A percentile compares a stretch with the other conserved stretches of the same genome.
phyloP scores from a whole-genome alignment of 2,888 invertebrate species.

The Seira ritae region DNA sequence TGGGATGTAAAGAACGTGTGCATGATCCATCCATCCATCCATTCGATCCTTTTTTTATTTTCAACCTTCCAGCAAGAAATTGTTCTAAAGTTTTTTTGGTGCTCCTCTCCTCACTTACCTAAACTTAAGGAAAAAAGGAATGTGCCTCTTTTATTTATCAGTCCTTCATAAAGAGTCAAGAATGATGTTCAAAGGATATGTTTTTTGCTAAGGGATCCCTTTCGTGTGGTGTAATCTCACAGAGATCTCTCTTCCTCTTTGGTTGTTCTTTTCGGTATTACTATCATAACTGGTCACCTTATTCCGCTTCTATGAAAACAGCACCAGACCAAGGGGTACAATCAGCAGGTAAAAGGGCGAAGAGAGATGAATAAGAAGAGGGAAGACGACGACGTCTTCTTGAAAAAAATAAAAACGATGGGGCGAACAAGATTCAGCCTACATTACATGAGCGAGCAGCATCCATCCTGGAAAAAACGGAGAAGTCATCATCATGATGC shows the following conservation, averaged over 20 bases:
- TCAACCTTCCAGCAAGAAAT: conserved; percentile 3
- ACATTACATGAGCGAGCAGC: conserved; percentile 40
- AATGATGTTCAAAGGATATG: conserved; percentile 43
- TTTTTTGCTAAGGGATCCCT: conserved; percentile 44
- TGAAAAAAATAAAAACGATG: conserved; percentile 20
- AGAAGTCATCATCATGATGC: conserved; percentile 44
- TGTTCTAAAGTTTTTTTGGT: conserved; percentile 20
- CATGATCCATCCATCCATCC: conserved; percentile 30
- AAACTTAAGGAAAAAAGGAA: conserved; percentile 55
- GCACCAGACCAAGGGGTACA: conserved; percentile 33
- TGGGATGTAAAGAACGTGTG: conserved; percentile 44
- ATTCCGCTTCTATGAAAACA: conserved; percentile 59
- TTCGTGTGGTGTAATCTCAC: conserved; percentile 26
- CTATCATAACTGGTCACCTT: conserved; percentile 59
- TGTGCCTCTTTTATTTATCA: conserved; percentile 68
- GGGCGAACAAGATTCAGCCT: conserved; percentile 19
- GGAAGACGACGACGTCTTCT: conserved; percentile 20
- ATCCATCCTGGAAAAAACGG: conserved; percentile 45
- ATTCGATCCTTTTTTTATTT: conserved; percentile 4
- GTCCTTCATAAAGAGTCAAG: conserved; percentile 56
- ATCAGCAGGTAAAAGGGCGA: conserved; percentile 30
- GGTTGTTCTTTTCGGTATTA: conserved; percentile 31
- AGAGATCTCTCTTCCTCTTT: conserved; percentile 18
- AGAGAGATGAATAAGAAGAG: conserved; percentile 24
- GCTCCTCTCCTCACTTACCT: conserved; percentile 18